Percentiles rank a stretch among this genome's conserved stretches.
Conservation (phyloP, 2,888 invertebrate species). For the Eubasilissa splendida region DNA sequence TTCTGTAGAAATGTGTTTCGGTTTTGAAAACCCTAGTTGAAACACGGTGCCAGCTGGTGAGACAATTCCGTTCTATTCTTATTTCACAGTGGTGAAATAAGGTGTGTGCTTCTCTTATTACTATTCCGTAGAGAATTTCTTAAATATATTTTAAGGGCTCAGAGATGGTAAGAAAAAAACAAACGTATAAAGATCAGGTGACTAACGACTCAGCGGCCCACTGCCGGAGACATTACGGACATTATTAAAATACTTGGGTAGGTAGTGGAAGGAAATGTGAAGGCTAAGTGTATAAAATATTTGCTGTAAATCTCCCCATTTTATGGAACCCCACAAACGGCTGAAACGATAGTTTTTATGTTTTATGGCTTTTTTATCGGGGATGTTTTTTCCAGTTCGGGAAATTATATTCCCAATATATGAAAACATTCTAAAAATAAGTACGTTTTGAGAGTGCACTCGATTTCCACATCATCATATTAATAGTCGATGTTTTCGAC, state of each 20-base stretch:
- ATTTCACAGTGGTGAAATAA: too few relatives aligned
- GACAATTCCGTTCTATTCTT: too few relatives aligned
- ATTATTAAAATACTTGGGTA: not conserved
- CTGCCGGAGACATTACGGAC: too few relatives aligned
- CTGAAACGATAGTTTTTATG: conserved; percentile 55
- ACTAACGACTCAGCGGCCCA: too few relatives aligned
- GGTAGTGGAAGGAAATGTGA: not conserved
- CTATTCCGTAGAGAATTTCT: too few relatives aligned
- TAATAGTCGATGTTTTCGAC: conserved; percentile 13
- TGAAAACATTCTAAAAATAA: conserved; percentile 20
- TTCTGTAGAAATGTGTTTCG: too few relatives aligned
- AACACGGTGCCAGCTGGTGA: too few relatives aligned
- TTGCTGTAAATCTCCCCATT: conserved; percentile 53
- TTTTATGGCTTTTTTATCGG: conserved; percentile 55
- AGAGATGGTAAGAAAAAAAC: too few relatives aligned
- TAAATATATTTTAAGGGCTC: too few relatives aligned
- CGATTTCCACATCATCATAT: conserved; percentile 39
- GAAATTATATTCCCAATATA: conserved; percentile 43
- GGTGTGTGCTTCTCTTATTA: too few relatives aligned
- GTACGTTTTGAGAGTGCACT: conserved; percentile 16
- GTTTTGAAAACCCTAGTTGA: too few relatives aligned
- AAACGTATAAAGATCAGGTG: too few relatives aligned
- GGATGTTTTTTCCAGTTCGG: conserved; percentile 47
- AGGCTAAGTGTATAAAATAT: conserved; percentile 52
- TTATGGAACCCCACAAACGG: conserved; percentile 54